A percentile compares a stretch with the other conserved stretches of the same genome.
These are phyloP conservation scores for Coccyzus lansbergi DNA, from an alignment of 2,797 vertebrate genomes.

Conservation along the genomic window DNA sequence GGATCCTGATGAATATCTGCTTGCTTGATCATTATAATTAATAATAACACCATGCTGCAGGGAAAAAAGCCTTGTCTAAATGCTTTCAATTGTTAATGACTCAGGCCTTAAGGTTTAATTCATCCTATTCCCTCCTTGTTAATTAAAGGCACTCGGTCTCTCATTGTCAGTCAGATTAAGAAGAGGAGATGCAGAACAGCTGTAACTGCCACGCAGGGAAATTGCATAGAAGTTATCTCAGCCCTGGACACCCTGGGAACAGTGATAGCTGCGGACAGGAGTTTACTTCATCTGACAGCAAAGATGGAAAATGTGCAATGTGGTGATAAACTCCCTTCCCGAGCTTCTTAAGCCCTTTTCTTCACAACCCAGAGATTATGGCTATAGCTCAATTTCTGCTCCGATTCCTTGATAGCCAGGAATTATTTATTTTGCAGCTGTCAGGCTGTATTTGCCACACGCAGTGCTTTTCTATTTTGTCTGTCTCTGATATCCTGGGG, in stretches of 20 bases:
- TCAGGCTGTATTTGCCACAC: conserved; percentile 29
- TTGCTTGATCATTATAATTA: neutral
- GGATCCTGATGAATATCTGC: conserved; percentile 5
- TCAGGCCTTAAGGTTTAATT: conserved; percentile 22
- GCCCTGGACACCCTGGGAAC: neutral
- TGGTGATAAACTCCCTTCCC: conserved; percentile 7
- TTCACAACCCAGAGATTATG: neutral
- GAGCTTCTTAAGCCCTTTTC: neutral
- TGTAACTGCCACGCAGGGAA: neutral
- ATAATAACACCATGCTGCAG: neutral
- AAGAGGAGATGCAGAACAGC: neutral
- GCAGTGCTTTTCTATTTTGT: neutral
- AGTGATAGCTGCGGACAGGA: neutral
- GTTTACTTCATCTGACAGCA: neutral
- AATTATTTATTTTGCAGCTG: conserved; percentile 54
- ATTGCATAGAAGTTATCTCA: neutral
- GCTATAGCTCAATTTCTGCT: conserved; percentile 41
- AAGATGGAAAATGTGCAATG: neutral
- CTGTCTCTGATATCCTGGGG: neutral
- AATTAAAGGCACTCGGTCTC: neutral
- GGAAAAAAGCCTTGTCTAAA: conserved; percentile 13
- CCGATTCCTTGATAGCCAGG: conserved; percentile 34
- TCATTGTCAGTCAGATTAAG: neutral
- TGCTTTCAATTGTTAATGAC: conserved; percentile 33
- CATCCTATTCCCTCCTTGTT: neutral